Evolutionary conservation across 2,113 vertebrate genomes (phyloP).

Genomic region (Muntiacus muntjak): DNA sequence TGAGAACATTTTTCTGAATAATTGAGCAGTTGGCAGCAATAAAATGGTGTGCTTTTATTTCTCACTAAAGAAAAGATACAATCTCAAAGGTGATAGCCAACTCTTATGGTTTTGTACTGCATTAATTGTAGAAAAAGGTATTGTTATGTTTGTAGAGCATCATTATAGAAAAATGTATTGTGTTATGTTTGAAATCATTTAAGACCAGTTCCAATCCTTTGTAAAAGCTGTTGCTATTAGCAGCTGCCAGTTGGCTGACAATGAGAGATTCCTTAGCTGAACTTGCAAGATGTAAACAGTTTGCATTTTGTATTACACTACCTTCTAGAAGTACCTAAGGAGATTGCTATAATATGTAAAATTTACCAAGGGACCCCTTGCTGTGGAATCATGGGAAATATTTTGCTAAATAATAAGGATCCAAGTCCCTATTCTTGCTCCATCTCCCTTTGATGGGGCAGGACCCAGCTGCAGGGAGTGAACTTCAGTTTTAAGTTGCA

Average conservation of each 20-base stretch:
- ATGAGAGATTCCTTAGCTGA: neutral
- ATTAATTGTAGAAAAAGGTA: conserved; percentile 58
- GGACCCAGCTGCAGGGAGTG: neutral
- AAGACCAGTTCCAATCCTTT: conserved; percentile 34
- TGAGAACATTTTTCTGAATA: conserved; percentile 63
- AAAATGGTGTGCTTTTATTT: conserved; percentile 57
- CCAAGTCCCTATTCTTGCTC: neutral
- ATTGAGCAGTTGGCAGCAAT: conserved; percentile 40
- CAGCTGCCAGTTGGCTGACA: neutral
- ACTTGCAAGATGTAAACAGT: neutral
- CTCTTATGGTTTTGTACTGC: conserved; percentile 40
- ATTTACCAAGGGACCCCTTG: neutral
- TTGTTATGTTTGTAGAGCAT: conserved; percentile 3
- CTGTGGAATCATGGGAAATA: neutral
- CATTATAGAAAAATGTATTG: conserved; percentile 20
- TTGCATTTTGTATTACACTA: neutral
- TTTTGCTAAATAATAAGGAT: neutral
- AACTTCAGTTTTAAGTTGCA: neutral
- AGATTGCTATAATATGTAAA: neutral
- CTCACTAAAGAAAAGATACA: conserved; percentile 52
- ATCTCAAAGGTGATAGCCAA: conserved; percentile 46
- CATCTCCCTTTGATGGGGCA: neutral
- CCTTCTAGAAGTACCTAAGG: neutral
- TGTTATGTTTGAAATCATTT: conserved; percentile 35
- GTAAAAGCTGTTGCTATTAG: conserved; percentile 11